phyloP scores from a whole-genome alignment of 2,797 vertebrate genomes.

The Cuniculus paca region DNA sequence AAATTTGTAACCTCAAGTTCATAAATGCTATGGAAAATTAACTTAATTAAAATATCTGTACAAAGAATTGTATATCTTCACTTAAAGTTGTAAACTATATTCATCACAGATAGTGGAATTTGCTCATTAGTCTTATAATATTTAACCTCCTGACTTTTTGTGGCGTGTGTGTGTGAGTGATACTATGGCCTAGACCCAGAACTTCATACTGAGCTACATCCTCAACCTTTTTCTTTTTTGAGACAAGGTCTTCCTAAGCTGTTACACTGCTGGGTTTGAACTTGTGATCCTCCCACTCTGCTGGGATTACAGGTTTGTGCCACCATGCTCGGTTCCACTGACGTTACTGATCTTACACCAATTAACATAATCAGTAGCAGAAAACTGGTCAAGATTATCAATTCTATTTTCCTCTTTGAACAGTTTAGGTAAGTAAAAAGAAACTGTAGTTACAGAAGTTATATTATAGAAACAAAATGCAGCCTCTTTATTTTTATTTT shows the following conservation, averaged over 20 bases:
- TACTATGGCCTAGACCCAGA: background rate
- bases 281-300: background rate
- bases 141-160: conserved; percentile 26
- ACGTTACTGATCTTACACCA: conserved; percentile 5
- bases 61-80: background rate
- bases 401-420: conserved; percentile 27
- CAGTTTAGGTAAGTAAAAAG: conserved; percentile 23
- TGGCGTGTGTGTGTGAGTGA: background rate
- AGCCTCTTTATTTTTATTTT: conserved; percentile 46
- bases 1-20: conserved; percentile 2
- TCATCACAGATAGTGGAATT: conserved; percentile 39
- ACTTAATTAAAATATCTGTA: conserved; percentile 64
- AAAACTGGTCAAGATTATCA: conserved; percentile 43
- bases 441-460: conserved; percentile 41
- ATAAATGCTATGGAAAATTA: conserved; percentile 43
- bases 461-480: conserved; percentile 26
- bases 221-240: background rate
- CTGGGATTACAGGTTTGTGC: background rate
- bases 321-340: background rate
- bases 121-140: conserved; percentile 43
- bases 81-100: conserved; percentile 28
- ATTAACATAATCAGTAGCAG: conserved; percentile 38
- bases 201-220: background rate
- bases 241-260: background rate
- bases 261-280: background rate